phyloP scores from a whole-genome alignment of 2,888 invertebrate species.

The Tenthredo scrophulariae region DNA sequence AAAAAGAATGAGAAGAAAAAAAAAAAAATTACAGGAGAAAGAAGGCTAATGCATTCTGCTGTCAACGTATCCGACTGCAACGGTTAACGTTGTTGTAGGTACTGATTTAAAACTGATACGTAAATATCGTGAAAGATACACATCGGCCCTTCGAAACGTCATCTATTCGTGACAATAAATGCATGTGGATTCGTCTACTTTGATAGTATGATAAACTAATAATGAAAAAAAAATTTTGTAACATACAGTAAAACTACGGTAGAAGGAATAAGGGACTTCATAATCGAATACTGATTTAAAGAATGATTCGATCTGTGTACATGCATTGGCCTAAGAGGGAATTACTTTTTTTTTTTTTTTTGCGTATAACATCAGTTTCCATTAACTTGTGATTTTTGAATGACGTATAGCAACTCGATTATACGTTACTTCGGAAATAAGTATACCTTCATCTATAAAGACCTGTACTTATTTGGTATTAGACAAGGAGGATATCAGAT shows the following conservation, averaged over 20 bases:
- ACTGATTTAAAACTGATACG: background rate
- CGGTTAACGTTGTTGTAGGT: background rate
- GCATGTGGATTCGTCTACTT: background rate
- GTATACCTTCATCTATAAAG: background rate
- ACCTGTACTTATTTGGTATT: slow-evolving; percentile 3
- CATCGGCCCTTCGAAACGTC: background rate
- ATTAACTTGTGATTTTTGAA: background rate
- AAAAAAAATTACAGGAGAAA: background rate
- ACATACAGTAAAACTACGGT: too few relatives aligned
- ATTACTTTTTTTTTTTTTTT: background rate
- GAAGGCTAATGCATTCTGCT: background rate
- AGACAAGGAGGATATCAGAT: background rate
- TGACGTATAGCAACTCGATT: background rate
- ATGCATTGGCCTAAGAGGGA: background rate
- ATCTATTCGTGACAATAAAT: background rate
- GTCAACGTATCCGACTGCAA: background rate
- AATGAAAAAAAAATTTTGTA: background rate
- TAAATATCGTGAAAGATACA: background rate
- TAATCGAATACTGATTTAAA: background rate
- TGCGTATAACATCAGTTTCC: background rate
- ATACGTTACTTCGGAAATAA: background rate
- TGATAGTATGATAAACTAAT: background rate
- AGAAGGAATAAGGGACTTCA: background rate
- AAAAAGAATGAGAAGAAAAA: too few relatives aligned
- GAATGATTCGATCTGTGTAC: background rate